Evolutionary conservation across 2,888 invertebrate species (phyloP), one percentile per base, ranked within the genome.

Genomic region (Dioctria rufipes): DNA sequence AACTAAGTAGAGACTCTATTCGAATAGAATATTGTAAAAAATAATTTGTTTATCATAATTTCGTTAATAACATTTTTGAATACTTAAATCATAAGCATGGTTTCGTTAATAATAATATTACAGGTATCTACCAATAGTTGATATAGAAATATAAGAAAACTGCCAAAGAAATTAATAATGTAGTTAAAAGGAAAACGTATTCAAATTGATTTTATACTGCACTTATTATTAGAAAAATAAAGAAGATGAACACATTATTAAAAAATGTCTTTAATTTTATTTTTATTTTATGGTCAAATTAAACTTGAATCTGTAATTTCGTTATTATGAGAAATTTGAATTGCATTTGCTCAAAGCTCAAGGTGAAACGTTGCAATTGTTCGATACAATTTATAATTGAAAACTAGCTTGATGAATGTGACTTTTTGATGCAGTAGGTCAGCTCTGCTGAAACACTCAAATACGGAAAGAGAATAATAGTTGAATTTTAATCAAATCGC

Each of bases 161-260:
- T 69, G 69, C 69, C 69, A 69, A 43, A 51, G 4, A 46, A 49
- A 9, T 49, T 46, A 67, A 43, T 42, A 67, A 65, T n/a, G 25
- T 67, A 67, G 46, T 46, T 5, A 46, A 46, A 42, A 8, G 13
- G n/a, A 67, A 54, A 11, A 54, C 11, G 11, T 11, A 5, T 37
- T 69, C 25, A 37, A 49, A 69, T 67, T 69, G 49, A 69, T 69
- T 69, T 69, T 69, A 4, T 69, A 69, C 69, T 69, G 69, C 69
- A 69, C 69, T 69, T 3, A 54, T 54, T 54, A n/a, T 54, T 37
- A 49, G 65, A 42, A n/a, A 69, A 46, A 69, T 49, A 69, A 69
- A 69, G 9, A 51, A 51, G 49, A 37, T 8, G 51, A 69, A 51
- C 51, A 69, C 49, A 40, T 39, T n/a, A 9, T 40, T 9, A 39